Conservation (phyloP, 1,140 invertebrate species). For the Spodoptera frugiperda region DNA sequence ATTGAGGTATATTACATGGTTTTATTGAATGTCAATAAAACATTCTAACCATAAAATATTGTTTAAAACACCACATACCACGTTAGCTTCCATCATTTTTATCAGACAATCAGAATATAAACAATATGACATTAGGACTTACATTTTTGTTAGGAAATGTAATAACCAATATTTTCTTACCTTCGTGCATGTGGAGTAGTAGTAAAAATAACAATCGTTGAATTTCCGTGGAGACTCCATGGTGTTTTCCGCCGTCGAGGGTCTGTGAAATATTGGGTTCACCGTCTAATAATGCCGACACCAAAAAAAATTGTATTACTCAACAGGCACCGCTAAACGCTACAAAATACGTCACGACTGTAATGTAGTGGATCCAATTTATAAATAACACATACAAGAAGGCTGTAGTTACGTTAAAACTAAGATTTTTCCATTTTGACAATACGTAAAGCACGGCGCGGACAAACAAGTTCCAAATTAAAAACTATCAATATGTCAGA, state of each 20-base stretch:
- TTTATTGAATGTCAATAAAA: conserved; percentile 19
- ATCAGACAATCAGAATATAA: conserved; percentile 39
- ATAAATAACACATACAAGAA: conserved; percentile 54
- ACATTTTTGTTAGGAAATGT: background rate
- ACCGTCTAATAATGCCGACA: conserved; percentile 54
- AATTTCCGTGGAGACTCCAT: conserved; percentile 89
- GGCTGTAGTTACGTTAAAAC: conserved; percentile 56
- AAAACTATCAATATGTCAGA: conserved; percentile 61
- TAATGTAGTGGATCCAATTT: conserved; percentile 36
- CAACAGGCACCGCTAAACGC: conserved; percentile 46
- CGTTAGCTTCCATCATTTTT: conserved; percentile 42
- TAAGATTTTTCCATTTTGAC: conserved; percentile 77
- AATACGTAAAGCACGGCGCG: conserved; percentile 72
- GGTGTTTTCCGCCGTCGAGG: conserved; percentile 70
- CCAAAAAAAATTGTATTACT: conserved; percentile 48
- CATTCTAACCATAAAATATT: conserved; percentile 30
- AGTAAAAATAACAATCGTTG: conserved; percentile 94
- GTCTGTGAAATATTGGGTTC: conserved; percentile 62
- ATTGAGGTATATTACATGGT: background rate
- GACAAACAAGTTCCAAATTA: conserved; percentile 67
- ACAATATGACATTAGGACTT: conserved; percentile 35
- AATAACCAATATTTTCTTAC: conserved; percentile 80
- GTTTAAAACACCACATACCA: conserved; percentile 29
- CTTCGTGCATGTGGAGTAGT: conserved; percentile 93
- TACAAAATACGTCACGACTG: conserved; percentile 49